A percentile compares a stretch with the other conserved stretches of the same genome.
phyloP scores from a whole-genome alignment of 2,888 invertebrate species.

The Drosophila atripex region DNA sequence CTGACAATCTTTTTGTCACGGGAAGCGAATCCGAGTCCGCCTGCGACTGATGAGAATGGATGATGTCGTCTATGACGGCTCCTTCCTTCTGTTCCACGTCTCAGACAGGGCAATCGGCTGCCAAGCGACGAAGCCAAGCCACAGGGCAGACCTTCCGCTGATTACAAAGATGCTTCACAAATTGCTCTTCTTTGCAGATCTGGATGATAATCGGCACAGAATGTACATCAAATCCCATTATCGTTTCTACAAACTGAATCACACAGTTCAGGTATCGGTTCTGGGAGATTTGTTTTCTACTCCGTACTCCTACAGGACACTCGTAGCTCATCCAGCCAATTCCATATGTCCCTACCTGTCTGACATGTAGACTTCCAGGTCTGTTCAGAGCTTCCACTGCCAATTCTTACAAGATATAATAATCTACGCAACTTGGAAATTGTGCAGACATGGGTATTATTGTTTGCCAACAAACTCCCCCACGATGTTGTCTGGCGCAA shows the following conservation, averaged over 20 bases:
- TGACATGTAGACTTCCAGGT: no score
- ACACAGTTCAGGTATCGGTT: background rate
- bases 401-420: no score
- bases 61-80: slow-evolving; percentile 51
- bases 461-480: no score
- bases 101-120: slow-evolving; percentile 6
- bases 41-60: slow-evolving; percentile 56
- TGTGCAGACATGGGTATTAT: no score
- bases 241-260: background rate
- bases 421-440: no score
- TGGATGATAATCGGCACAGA: background rate
- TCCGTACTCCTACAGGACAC: no score
- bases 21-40: slow-evolving; percentile 11
- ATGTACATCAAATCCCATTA: background rate
- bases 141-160: background rate
- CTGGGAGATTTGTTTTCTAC: background rate
- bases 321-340: no score
- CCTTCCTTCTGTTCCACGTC: slow-evolving; percentile 12
- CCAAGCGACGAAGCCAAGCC: slow-evolving; percentile 2
- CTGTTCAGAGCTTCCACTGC: no score
- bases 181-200: background rate
- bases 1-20: slow-evolving; percentile 66
- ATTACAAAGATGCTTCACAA: background rate
- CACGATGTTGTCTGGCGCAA: no score
- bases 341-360: no score